Base-by-base conservation (phyloP, 35 echinoderm and acorn worm genomes). In the Lytechinus variegatus region DNA sequence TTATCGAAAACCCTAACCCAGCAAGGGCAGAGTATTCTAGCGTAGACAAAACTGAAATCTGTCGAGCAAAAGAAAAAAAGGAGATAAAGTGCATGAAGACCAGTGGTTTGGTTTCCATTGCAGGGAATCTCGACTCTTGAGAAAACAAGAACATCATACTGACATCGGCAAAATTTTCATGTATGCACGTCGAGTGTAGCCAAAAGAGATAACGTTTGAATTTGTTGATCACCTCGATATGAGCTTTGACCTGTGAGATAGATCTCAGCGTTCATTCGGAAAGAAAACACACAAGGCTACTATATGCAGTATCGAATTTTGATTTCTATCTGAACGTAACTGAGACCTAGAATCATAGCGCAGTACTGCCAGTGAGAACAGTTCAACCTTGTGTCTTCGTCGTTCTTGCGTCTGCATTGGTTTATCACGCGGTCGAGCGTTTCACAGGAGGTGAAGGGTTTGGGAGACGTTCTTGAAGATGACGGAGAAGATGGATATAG, bases 401-500 rank as follows among this genome's bases (percentile, higher is more conserved):
- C 19, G n/a, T 79, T 6, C 66, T 79, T 24, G 4, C 66, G 21
- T 79, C 66, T 7, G 5, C 66, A 16, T 79, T 24, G 21, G 66
- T 7, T 79, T 19, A 24, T 24, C 6, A 79, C 66, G 7, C 4
- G 66, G 19, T 7, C 19, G 6, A n/a, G 0, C 0, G 3, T 5
- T 0, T 79, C n/a, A 7, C 66, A 16, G 66, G 8, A 24, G 66
- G 21, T 5, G 8, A 90, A 90, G 16, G 88, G 52, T 54, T 90
- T 14, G 14, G n/a, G 24, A 90, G 11, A 28, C n/a, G 13, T 90
- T 90, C 29, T 0, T 44, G 27, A 90, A 90, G 88, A 90, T 90
- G 88, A 54, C 88, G 88, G 88, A 90, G n/a, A 90, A 90, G 52
- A 44, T 90, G 52, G 88, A 90, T 33, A 90, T 90, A 12, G 29